Conservation (phyloP, 1,140 invertebrate species). For the Meloidogyne hapla region DNA sequence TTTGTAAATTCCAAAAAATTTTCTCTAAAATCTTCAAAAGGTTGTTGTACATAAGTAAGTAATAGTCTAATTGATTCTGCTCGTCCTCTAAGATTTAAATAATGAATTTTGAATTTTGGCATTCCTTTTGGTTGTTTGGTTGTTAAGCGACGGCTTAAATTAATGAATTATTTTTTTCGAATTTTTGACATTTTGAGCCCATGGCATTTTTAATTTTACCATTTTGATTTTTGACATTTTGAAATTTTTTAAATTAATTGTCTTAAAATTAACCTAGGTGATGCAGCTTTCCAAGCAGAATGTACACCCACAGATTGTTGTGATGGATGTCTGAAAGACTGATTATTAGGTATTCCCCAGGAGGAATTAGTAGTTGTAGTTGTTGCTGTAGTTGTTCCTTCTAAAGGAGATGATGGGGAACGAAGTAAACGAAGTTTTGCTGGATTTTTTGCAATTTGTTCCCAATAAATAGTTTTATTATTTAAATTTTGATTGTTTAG, state of each 20-base stretch:
- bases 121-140: conserved; percentile 23
- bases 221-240: not conserved
- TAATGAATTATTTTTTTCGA: not conserved
- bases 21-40: conserved; percentile 46
- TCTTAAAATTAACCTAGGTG: not conserved
- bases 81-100: conserved; percentile 44
- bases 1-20: conserved; percentile 50
- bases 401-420: not conserved
- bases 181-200: not conserved
- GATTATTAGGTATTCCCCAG: not conserved
- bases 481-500: too few species aligned
- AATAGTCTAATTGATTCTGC: conserved; percentile 45
- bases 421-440: not conserved
- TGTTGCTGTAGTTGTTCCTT: not conserved
- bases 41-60: conserved; percentile 46
- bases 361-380: not conserved
- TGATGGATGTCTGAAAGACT: not conserved
- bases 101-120: conserved; percentile 48
- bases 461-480: not conserved
- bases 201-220: not conserved
- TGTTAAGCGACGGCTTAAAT: not conserved
- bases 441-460: not conserved
- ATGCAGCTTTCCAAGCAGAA: not conserved
- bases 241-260: not conserved
- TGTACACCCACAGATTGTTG: not conserved